Percentiles rank a stretch among this genome's conserved stretches.
Conservation (phyloP, 2,797 vertebrate species). For the Gallinago solitaria region DNA sequence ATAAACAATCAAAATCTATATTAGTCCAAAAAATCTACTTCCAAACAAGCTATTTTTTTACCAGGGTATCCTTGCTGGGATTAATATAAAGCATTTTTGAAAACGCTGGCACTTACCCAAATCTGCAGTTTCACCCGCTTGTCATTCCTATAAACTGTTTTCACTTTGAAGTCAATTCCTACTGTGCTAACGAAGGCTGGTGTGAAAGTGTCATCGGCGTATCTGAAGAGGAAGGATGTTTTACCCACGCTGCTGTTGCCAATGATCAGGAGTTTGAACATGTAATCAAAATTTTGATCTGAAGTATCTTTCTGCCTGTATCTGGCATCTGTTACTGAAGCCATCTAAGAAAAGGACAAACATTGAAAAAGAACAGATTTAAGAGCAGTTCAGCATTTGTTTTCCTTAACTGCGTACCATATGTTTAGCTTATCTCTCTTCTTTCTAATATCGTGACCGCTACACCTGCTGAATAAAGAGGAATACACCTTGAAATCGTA, state of each 20-base stretch:
- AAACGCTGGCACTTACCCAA: conserved; percentile 84
- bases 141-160: conserved; percentile 96
- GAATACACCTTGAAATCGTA: neutral
- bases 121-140: conserved; percentile 97
- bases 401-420: neutral
- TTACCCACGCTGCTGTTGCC: conserved; percentile 98
- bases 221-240: conserved; percentile 95
- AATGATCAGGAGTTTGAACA: conserved; percentile 98
- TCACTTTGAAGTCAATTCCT: conserved; percentile 98
- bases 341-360: conserved; percentile 85
- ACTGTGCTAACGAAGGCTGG: conserved; percentile 97
- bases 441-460: neutral
- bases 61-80: neutral
- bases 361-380: conserved; percentile 42
- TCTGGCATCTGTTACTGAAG: conserved; percentile 91
- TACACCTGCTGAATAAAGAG: neutral
- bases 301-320: conserved; percentile 91
- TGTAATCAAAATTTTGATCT: conserved; percentile 98
- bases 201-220: conserved; percentile 95
- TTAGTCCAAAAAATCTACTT: neutral
- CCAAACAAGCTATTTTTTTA: neutral
- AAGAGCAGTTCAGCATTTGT: conserved; percentile 33
- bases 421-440: conserved; percentile 1
- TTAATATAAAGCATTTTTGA: neutral
- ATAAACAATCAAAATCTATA: neutral